Evolutionary conservation across 2,797 vertebrate species (phyloP), one percentile per base, ranked within the genome.

Genomic region (Ctenosaura bakeri): DNA sequence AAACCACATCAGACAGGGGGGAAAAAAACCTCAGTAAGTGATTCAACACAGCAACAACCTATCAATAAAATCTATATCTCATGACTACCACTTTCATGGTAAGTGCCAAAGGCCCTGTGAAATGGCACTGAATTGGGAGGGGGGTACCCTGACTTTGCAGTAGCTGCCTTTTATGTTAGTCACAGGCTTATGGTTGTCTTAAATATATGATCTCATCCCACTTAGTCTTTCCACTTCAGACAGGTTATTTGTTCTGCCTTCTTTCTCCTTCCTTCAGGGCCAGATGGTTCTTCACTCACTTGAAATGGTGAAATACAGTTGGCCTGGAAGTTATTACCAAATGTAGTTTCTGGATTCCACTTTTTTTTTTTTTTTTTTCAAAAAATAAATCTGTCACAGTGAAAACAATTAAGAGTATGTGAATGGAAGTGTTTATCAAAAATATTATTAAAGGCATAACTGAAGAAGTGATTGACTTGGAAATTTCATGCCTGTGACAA

Each of bases 131-230:
- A 85, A 16, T n/a, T 2, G 1, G 10, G 54, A 35, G 6, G 35
- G 74, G 56, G 46, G 24, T 3, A 35, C 29, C 46, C 32, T 86
- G 69, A 83, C 50, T 83, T 56, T 74, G 52, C 80, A 62, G 54
- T 83, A 83, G 69, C 66, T 88, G 52, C 9, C 54, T 64, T 88
- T 74, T 52, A 83, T 88, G 59, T 26, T 88, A 80, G 54, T 50
- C 35, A 82, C 69, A 74, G 8, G 12, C 71, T 89, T 46, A 83
- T 22, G 29, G 38, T 24, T 6, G 26, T 54, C 29, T 87, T 59
- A 62, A 42, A 83, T 62, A 83, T 46, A 88, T 88, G 79, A 87
- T 78, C 56, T 50, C 56, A 78, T 87, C 29, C 62, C 29, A 9
- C 3, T 46, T 82, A 74, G 29, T 77, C 77, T 82, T 81, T 74